A percentile compares a stretch with the other conserved stretches of the same genome.
Conservation (phyloP, 1,140 invertebrate genomes). For the Conopomorpha cramerella region DNA sequence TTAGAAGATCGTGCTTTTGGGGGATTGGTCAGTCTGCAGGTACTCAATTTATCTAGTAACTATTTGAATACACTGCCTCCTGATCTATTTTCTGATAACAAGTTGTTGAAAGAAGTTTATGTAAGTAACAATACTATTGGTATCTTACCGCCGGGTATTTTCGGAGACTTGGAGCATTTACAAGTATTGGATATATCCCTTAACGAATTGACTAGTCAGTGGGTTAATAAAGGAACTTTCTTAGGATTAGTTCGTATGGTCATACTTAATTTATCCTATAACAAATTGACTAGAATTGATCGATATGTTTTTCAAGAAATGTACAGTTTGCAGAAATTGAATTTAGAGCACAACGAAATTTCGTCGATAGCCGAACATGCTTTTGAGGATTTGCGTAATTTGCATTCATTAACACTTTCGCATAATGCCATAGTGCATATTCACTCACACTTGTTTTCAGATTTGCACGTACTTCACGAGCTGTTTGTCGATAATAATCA, state of each 20-base stretch:
- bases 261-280: slow-evolving; percentile 76
- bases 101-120: slow-evolving; percentile 71
- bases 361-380: slow-evolving; percentile 72
- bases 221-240: slow-evolving; percentile 80
- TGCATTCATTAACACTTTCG: slow-evolving; percentile 76
- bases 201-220: slow-evolving; percentile 79
- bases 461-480: slow-evolving; percentile 73
- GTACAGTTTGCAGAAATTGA: slow-evolving; percentile 75
- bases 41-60: slow-evolving; percentile 79
- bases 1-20: slow-evolving; percentile 73
- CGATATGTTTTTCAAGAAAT: slow-evolving; percentile 75
- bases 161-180: slow-evolving; percentile 76
- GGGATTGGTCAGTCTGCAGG: slow-evolving; percentile 67
- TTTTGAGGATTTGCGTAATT: slow-evolving; percentile 74
- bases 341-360: slow-evolving; percentile 78
- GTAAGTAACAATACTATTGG: slow-evolving; percentile 81
- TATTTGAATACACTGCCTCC: slow-evolving; percentile 74
- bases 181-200: slow-evolving; percentile 76
- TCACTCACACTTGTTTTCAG: slow-evolving; percentile 71
- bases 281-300: slow-evolving; percentile 72
- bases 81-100: slow-evolving; percentile 71
- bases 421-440: slow-evolving; percentile 74
- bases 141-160: slow-evolving; percentile 74
- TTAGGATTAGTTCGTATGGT: slow-evolving; percentile 72
- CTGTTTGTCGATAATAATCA: slow-evolving; percentile 78